Base-by-base conservation (phyloP, 1,140 invertebrate species). In the Nasonia giraulti region DNA sequence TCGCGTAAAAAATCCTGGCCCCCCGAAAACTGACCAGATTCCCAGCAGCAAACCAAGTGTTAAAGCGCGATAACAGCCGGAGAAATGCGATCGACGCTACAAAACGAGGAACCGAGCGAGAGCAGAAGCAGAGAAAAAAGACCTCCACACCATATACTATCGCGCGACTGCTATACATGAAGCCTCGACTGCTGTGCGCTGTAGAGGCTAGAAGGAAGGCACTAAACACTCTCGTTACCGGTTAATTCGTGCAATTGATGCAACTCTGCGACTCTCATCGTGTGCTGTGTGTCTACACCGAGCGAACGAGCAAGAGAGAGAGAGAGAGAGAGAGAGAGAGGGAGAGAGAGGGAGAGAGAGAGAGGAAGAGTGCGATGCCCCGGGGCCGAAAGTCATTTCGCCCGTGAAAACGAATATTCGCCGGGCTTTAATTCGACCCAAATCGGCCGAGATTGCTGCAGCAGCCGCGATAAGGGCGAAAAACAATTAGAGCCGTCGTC, bases 231-330 rank as follows among this genome's bases (percentile, higher is more conserved):
- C 66, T 84, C 77, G 77, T 84, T 73, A 80, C 83, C 78, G 66
- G 31, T 37, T 84, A 84, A 84, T 84, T 84, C 78, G 83, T 66
- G 83, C 77, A 84, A 84, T 84, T 84, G 83, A 84, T 80, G 83
- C 83, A 68, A 55, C 74, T 83, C 50, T 62, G 55, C 62, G 81
- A 82, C 44, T 55, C 73, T 76, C 27, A 27, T 27, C 78, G 62
- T 66, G n/a, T 66, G n/a, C 37, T 33, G 27, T 33, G 12, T n/a
- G 55, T 62, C 55, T 62, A 62, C 55, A 62, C 17, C 2, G 1
- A 27, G 27, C 12, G 50, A 17, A 14, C 4, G 50, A 37, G 33
- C 33, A 5, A 37, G 33, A 37, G 33, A 37, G 33, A 37, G 33
- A 37, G 2, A 37, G 27, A 27, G 27, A 27, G 27, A 27, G 27